Base-by-base conservation (phyloP, 2,797 vertebrate species). In the Echiichthys vipera region DNA sequence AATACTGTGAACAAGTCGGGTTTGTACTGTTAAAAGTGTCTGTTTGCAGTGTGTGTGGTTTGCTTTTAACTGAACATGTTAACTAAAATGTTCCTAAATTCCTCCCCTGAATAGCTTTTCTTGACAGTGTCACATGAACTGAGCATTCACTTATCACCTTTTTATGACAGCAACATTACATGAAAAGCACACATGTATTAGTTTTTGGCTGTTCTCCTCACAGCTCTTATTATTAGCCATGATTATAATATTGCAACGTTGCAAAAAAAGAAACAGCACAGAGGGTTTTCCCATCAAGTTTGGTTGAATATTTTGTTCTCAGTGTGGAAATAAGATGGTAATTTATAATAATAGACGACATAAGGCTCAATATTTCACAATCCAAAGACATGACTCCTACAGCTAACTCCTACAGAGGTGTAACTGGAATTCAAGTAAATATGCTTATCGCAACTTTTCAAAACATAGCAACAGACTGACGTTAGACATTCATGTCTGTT, bases 341-440 rank as follows among this genome's bases (percentile, higher is more conserved):
- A 78, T 66, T 75, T 27, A 65, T 45, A 40, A 63, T 62, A 66
- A 83, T 25, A 27, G 42, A 51, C 62, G 70, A 54, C 43, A 67
- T 39, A 46, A 47, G 17, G 45, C 36, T 24, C 37, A 14, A n/a
- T 46, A 32, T 71, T 75, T 81, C 42, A 74, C 62, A 85, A 89
- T 51, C 56, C 20, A 39, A 57, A 66, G 50, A 69, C 59, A 65
- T 61, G 39, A 80, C 82, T 88, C 78, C 78, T 69, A 75, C 82
- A 56, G 14, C 36, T 45, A 40, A 81, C 74, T 69, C 80, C 76
- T 64, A 65, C 51, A 51, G 55, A 83, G 63, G 65, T 64, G 51
- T 65, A 37, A 25, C 61, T 67, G 72, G 66, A 65, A 73, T 71
- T 62, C 43, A 53, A 70, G 65, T 18, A 5, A 49, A 39, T 43